Evolutionary conservation across 2,888 invertebrate genomes (phyloP).

Genomic region (Andrena hattorfiana): DNA sequence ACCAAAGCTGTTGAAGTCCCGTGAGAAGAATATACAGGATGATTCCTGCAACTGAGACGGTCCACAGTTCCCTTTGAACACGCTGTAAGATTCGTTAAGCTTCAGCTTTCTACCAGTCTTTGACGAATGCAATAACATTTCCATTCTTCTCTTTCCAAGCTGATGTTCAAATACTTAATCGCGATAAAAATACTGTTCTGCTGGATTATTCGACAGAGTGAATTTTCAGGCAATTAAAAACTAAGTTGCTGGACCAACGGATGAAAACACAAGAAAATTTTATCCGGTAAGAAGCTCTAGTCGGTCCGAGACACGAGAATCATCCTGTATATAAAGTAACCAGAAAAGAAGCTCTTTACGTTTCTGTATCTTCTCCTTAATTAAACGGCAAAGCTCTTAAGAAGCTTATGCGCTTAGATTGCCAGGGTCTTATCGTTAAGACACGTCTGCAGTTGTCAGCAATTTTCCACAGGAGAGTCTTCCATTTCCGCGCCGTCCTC

Average conservation of each 20-base stretch:
- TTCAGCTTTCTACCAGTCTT: too few relatives aligned
- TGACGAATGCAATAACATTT: too few relatives aligned
- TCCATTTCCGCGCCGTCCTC: background rate
- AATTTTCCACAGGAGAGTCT: slow-evolving; percentile 66
- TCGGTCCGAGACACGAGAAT: background rate
- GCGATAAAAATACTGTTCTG: too few relatives aligned
- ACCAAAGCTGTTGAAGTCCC: background rate
- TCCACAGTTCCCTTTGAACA: too few relatives aligned
- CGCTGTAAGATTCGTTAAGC: too few relatives aligned
- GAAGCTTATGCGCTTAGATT: slow-evolving; percentile 75
- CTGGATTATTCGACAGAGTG: too few relatives aligned
- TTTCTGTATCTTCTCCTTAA: slow-evolving; percentile 66
- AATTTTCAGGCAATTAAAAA: too few relatives aligned
- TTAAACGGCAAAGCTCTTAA: slow-evolving; percentile 77
- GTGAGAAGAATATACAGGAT: background rate
- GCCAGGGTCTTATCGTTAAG: slow-evolving; percentile 72
- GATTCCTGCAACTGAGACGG: too few relatives aligned
- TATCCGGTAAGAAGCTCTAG: background rate
- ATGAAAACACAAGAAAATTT: background rate
- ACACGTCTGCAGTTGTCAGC: slow-evolving; percentile 78
- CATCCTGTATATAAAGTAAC: slow-evolving; percentile 26
- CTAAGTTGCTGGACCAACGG: too few relatives aligned
- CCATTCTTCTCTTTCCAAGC: too few relatives aligned
- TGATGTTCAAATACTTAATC: too few relatives aligned
- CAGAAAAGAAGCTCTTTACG: slow-evolving; percentile 31